phyloP scores from a whole-genome alignment of 30 jellyfish, hydroid and myxozoan genomes.

The Chrysaora quinquecirrha region DNA sequence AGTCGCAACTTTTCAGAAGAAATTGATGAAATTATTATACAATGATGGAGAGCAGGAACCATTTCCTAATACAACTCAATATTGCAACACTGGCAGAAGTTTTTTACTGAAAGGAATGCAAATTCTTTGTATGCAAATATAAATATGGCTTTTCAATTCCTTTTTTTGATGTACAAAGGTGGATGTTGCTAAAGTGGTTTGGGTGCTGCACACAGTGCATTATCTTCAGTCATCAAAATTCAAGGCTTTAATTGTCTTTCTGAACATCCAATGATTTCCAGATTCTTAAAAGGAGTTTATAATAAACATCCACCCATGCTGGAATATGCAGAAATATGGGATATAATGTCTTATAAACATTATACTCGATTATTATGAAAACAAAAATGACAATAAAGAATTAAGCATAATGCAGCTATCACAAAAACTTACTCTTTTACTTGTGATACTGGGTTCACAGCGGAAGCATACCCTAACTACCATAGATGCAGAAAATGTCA shows the following conservation, averaged over 20 bases:
- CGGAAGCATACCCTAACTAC: background rate
- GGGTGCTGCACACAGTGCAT: slow-evolving; percentile 12
- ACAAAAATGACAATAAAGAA: background rate
- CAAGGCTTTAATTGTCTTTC: background rate
- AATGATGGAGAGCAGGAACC: slow-evolving; percentile 36
- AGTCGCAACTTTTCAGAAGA: slow-evolving; percentile 5
- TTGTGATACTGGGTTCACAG: background rate
- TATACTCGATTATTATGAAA: background rate
- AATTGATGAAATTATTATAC: slow-evolving; percentile 16
- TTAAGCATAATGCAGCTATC: background rate
- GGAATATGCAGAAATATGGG: slow-evolving; percentile 12
- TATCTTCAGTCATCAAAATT: slow-evolving; percentile 6
- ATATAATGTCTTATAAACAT: background rate
- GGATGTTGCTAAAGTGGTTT: slow-evolving; percentile 23
- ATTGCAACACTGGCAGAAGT: slow-evolving; percentile 25
- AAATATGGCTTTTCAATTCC: background rate
- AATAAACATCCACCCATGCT: slow-evolving; percentile 12
- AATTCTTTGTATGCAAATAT: slow-evolving; percentile 2
- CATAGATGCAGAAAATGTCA: background rate
- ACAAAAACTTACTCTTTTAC: background rate
- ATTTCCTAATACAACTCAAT: slow-evolving; percentile 15
- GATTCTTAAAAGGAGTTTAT: slow-evolving; percentile 12
- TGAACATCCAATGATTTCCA: background rate
- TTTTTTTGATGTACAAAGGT: slow-evolving; percentile 11
- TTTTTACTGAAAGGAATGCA: slow-evolving; percentile 12